These are phyloP conservation scores for Tragopan temminckii DNA, from an alignment of 2,797 vertebrate genomes.

Conservation along the genomic window DNA sequence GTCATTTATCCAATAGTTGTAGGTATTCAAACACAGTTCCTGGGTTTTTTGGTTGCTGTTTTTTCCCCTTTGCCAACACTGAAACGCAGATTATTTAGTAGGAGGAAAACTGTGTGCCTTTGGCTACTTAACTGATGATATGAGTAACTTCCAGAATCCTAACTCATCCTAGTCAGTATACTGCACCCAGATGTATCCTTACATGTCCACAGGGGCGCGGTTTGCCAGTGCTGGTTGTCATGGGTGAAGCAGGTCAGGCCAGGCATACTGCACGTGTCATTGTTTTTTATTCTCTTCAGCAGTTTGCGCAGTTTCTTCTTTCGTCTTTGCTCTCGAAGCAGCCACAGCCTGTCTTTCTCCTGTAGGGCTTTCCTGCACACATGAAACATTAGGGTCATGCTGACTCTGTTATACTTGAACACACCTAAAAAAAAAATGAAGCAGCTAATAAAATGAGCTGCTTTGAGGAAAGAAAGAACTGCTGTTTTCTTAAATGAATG, in stretches of 20 bases:
- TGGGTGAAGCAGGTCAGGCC: conserved; percentile 99
- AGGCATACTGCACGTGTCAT: conserved; percentile 98
- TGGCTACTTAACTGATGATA: background rate
- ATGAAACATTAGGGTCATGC: background rate
- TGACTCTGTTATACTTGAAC: background rate
- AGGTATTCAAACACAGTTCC: background rate
- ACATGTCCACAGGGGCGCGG: conserved; percentile 97
- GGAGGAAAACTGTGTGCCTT: background rate
- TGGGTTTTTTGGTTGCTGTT: background rate
- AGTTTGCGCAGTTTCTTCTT: conserved; percentile 96
- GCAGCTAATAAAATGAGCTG: background rate
- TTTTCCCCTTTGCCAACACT: background rate
- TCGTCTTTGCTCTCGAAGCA: conserved; percentile 92
- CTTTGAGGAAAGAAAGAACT: background rate
- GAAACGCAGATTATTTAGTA: background rate
- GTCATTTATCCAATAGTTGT: rapidly evolving
- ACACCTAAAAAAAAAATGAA: background rate
- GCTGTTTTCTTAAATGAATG: background rate
- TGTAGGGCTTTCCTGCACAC: conserved; percentile 86
- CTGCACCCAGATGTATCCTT: conserved; percentile 52
- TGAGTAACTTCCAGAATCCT: rapidly evolving
- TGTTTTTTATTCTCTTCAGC: conserved; percentile 94
- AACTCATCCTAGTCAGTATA: background rate
- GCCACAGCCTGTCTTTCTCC: conserved; percentile 91
- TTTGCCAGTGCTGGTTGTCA: conserved; percentile 99